Evolutionary conservation across 2,797 vertebrate species (phyloP), one percentile per base, ranked within the genome.

Genomic region (Diceros bicornis): DNA sequence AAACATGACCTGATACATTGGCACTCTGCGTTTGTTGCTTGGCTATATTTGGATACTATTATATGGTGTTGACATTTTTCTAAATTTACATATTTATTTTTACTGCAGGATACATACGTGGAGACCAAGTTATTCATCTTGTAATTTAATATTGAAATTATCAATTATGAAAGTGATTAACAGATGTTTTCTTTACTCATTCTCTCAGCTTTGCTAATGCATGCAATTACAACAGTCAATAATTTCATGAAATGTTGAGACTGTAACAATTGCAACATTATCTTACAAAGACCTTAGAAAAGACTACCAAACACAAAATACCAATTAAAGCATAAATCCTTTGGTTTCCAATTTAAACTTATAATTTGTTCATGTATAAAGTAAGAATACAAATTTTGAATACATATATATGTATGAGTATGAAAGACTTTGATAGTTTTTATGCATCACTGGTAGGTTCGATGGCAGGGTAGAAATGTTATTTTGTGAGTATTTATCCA

Each of bases 201-300:
- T 64, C 52, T 97, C 77, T 97, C 61, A 94, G 92, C 23, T 96
- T 97, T 97, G 78, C 57, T 88, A 95, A 94, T 57, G 10, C 17
- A 44, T n/a, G 32, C 27, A 82, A 18, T 32, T 82, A 57, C 34
- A 12, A 18, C 87, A 88, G 88, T 92, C 27, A 69, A 47, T 89
- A 5, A 77, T 93, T 96, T 69, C 55, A 32, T 90, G 47, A 47
- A 97, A 23, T 91, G 14, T 64, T 90, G 61, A 79, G 64, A 91
- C 50, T 18, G 92, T 29, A 77, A 71, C 4, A 78, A 74, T 41
- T 68, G 11, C 41, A 89, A 44, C 29, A 86, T 89, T 82, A 74
- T 85, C 34, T 59, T 64, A 91, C 50, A 64, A 90, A 81, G 23
- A 92, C 4, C 37, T 90, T 10, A 64, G 64, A 91, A 94, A 61